Evolutionary conservation across 2,113 vertebrate species (phyloP), one percentile per base, ranked within the genome.

Genomic region (Brevimyrus niger): DNA sequence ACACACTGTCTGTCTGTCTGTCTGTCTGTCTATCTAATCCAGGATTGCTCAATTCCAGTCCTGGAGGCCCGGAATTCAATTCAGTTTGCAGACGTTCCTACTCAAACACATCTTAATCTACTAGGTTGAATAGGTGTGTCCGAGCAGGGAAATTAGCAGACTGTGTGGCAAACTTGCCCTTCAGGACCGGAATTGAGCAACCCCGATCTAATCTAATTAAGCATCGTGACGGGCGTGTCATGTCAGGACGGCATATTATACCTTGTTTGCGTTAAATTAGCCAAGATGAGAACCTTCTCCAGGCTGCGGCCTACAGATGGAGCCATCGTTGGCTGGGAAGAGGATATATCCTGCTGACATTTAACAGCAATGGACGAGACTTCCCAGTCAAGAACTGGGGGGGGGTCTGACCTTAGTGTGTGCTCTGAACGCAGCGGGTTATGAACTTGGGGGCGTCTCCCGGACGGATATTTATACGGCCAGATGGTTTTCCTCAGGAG

Each of bases 281-380:
- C 38, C 15, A 35, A 76, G 35, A 80, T 2, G 35, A 80, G 73
- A 35, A 2, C 4, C 5, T 47, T 85, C 82, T 21, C 44, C 82
- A 23, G 82, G 44, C 7, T 27, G 23, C 21, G 17, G n/a, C 47
- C 83, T 86, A 50, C 46, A n/a, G 27, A 8, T 76, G 61, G 87
- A 50, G 23, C 8, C 42, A 50, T 0, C 23, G 6, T 31, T 46
- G 27, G 47, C 17, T 42, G 46, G 46, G 31, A 88, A 90, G 91
- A 91, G 91, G 92, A 93, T 93, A 92, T 93, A 92, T 93, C 93
- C 91, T 90, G 46, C 15, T 94, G 94, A 93, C 93, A 94, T 95
- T 95, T 94, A 92, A 90, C 91, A 91, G 91, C 91, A 91, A 93
- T 92, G 90, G 91, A 91, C 47, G 88, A 92, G 90, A 90, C 91